Evolutionary conservation across 1,140 invertebrate genomes (phyloP), one percentile per base, ranked within the genome.

Genomic region (Idris sp.): DNA sequence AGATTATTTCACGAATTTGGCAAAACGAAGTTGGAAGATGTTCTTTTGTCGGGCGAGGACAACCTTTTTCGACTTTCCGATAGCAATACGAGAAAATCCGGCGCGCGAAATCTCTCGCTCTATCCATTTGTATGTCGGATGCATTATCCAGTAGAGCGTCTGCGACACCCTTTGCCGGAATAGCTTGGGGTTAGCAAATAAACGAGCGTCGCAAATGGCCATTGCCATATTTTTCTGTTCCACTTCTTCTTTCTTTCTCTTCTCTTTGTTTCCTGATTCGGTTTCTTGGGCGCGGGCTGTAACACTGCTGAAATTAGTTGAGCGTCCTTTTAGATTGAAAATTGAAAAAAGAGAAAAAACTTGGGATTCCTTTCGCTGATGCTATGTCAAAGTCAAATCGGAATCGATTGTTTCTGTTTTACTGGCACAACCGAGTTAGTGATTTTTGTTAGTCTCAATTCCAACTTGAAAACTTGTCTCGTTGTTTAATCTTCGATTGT

Each of bases 101-200:
- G 49, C 22, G 46, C 46, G 64, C 54, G 36, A 72, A 68, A 76
- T 72, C 36, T 26, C 56, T 53, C 67, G 43, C 56, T 75, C 71
- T 56, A 72, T 71, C 76, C 76, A 78, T 78, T 75, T 69, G 62
- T 72, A 78, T 67, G 68, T 58, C 40, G 33, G 76, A 72, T 75
- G 76, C 72, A 78, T 78, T 78, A 75, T 78, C 76, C 76, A 65
- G 46, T 13, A 40, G 35, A 69, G 48, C 64, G 69, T 73, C 69
- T 77, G 35, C 59, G 48, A 74, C 75, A 75, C 72, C 72, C 71
- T 74, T 74, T 62, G 31, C 30, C 22, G 40, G 61, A 69, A 77
- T 74, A 38, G 71, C 76, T 54, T 51, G 61, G 74, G 71, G 61
- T 77, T 71, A 67, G 71, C 71, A 72, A 77, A 77, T 74, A 77